Evolutionary conservation across 2,113 vertebrate species (phyloP), one percentile per base, ranked within the genome.

Genomic region (Mixornis gularis): DNA sequence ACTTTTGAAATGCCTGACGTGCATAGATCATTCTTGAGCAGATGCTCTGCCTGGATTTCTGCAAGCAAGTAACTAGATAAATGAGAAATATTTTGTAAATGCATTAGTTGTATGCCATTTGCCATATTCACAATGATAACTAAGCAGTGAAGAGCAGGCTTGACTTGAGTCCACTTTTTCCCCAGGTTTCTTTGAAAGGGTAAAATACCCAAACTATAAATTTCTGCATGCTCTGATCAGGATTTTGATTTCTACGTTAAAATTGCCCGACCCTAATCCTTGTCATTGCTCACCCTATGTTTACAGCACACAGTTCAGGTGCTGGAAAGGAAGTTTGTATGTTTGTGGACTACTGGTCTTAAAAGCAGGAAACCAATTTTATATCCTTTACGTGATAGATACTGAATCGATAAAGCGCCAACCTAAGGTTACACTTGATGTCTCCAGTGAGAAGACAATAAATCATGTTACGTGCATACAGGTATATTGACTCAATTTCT

Each of bases 401-500:
- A 89, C 3, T 59, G 84, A 85, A 94, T 96, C 87, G 1, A 92
- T 93, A 93, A 92, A 91, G 71, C 87, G 73, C 87, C 92, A 87
- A 10, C 89, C 79, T 77, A 79, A 82, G 92, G 92, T 96, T 96
- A 91, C 87, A 87, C 81, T 89, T 85, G 66, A 63, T 91, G 89
- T 92, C 71, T 91, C 46, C 72, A 72, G 80, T 87, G 95, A 93
- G 86, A 94, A 94, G 92, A 94, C 89, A 93, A 93, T 95, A 95
- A 94, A 93, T 95, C 92, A 95, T 82, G 78, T 69, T 95, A 87
- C 82, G 40, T 85, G 59, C 55, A 82, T 92, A 77, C 92, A 93
- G 84, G 92, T 94, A 85, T 95, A 92, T 94, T 95, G 92, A 90
- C 94, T 94, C 41, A 43, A 55, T 91, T 95, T 96, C 89, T 89